These are phyloP conservation scores for Brachyptera putata DNA, from an alignment of 2,888 invertebrate species.

Conservation along the genomic window DNA sequence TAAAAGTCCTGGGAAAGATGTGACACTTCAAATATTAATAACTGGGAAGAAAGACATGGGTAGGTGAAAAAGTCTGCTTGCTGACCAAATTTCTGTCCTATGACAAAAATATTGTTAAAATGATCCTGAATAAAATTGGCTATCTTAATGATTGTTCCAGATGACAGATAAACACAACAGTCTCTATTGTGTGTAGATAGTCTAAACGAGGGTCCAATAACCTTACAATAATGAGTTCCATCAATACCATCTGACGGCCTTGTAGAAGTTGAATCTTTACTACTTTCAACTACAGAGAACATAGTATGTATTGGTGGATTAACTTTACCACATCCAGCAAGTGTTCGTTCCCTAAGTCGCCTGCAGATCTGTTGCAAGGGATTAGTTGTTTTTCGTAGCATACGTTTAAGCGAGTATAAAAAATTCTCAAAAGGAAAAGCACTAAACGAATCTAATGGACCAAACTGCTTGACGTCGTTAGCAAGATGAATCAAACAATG, in stretches of 20 bases:
- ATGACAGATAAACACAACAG: not conserved
- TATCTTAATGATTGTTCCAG: not conserved
- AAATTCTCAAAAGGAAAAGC: constrained; percentile 37
- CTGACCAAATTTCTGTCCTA: not conserved
- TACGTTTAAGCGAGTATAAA: constrained; percentile 27
- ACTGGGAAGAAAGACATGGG: not conserved
- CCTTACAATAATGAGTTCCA: not conserved
- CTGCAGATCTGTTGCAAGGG: constrained; percentile 26
- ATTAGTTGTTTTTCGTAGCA: constrained; percentile 24
- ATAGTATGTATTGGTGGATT: too few relatives aligned
- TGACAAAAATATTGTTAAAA: not conserved
- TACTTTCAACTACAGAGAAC: too few relatives aligned
- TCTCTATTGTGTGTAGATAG: not conserved
- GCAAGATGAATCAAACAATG: constrained; percentile 1
- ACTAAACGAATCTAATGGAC: constrained; percentile 33
- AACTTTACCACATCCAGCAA: too few relatives aligned
- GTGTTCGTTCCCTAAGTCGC: not conserved
- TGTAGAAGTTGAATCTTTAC: not conserved
- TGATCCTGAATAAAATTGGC: not conserved
- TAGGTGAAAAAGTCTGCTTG: not conserved
- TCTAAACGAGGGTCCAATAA: not conserved
- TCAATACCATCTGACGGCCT: not conserved
- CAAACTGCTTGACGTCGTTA: constrained; percentile 33
- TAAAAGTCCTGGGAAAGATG: not conserved
- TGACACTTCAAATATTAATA: not conserved